Percentiles rank a stretch among this genome's conserved stretches.
Evolutionary conservation across 30 jellyfish, hydroid and myxozoan species (phyloP).

Genomic region (Pseudorhiza aurosa): DNA sequence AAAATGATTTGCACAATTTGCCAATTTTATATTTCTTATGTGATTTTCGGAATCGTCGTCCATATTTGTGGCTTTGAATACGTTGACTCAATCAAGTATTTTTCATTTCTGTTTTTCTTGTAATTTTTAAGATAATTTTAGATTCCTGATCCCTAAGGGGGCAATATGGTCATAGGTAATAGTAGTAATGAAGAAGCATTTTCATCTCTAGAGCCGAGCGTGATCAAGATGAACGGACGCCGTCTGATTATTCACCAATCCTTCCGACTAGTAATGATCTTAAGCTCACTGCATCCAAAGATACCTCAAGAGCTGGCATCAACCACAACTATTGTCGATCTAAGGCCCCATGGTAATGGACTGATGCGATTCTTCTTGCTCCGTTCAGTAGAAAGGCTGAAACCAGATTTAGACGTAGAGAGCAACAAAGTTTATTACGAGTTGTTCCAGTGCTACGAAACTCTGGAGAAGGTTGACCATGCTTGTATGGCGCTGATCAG

Average conservation of each 20-base stretch:
- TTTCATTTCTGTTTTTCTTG: no score
- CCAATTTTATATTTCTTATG: no score
- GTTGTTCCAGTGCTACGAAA: slow-evolving; percentile 33
- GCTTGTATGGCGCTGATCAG: slow-evolving; percentile 42
- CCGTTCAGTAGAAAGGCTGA: slow-evolving; percentile 32
- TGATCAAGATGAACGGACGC: slow-evolving; percentile 73
- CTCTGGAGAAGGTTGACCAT: slow-evolving; percentile 50
- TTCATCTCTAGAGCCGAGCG: slow-evolving; percentile 50
- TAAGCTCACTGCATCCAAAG: slow-evolving; percentile 24
- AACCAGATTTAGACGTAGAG: slow-evolving; percentile 44
- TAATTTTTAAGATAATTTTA: no score
- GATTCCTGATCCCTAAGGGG: no score
- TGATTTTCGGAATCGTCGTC: no score
- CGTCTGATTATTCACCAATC: slow-evolving; percentile 66
- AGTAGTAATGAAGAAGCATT: no score
- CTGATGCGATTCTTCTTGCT: slow-evolving; percentile 40
- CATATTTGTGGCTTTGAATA: no score
- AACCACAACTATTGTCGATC: slow-evolving; percentile 54
- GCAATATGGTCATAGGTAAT: no score
- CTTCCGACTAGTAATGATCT: slow-evolving; percentile 58
- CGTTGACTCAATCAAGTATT: no score
- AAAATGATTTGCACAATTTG: no score
- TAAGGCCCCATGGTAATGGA: slow-evolving; percentile 68
- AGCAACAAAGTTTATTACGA: slow-evolving; percentile 29
- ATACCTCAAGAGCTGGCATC: slow-evolving; percentile 49